These are phyloP conservation scores for Rallus crepitans DNA, from an alignment of 2,797 vertebrate species.

Conservation along the genomic window DNA sequence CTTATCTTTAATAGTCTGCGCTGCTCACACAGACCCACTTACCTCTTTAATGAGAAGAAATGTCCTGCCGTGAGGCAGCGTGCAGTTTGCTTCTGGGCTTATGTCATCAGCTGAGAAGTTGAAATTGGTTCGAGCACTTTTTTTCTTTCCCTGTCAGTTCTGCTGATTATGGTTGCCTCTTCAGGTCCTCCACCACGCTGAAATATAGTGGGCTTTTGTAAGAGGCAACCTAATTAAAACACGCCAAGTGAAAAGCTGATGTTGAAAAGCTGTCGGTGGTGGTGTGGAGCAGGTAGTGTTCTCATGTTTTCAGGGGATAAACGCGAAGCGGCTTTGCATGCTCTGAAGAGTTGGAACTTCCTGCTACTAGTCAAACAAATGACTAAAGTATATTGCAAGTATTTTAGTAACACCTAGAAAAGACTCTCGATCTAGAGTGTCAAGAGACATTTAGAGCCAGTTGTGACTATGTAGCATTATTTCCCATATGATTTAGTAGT, in stretches of 20 bases:
- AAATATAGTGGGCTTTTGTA: neutral
- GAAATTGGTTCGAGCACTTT: slow-evolving; percentile 46
- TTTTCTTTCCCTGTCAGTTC: slow-evolving; percentile 50
- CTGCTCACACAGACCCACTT: slow-evolving; percentile 65
- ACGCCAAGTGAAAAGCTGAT: neutral
- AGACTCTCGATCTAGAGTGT: neutral
- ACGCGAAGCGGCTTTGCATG: neutral
- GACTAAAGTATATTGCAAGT: neutral
- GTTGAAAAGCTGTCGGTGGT: neutral
- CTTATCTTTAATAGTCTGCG: slow-evolving; percentile 61
- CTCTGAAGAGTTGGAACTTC: neutral
- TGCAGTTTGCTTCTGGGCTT: slow-evolving; percentile 64
- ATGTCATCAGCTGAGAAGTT: slow-evolving; percentile 60
- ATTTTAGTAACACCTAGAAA: neutral
- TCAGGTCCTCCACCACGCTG: neutral
- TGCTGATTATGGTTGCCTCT: slow-evolving; percentile 22
- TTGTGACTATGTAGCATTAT: neutral
- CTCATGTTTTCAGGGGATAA: neutral
- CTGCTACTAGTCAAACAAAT: neutral
- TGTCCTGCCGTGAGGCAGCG: slow-evolving; percentile 51
- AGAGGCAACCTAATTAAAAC: neutral
- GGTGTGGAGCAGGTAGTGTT: neutral
- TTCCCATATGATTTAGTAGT: neutral
- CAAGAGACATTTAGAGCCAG: neutral
- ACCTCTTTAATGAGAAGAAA: slow-evolving; percentile 70